Conservation (phyloP, 2,113 vertebrate genomes). For the Leptobrachium leishanense region DNA sequence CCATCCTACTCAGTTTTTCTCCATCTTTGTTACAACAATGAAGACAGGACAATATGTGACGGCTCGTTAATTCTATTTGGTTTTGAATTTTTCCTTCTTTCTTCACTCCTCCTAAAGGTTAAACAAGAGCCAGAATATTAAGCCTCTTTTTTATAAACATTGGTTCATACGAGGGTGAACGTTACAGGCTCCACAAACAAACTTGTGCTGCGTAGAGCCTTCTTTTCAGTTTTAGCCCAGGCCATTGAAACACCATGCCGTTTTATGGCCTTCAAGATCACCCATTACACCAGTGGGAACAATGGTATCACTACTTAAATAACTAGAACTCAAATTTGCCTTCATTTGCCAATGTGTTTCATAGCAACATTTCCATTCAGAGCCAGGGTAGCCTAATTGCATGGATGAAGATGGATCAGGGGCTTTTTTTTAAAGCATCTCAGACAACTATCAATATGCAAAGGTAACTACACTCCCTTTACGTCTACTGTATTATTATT, state of each 20-base stretch:
- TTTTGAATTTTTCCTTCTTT: slow-evolving; percentile 67
- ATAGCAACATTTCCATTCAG: slow-evolving; percentile 73
- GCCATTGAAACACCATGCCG: slow-evolving; percentile 61
- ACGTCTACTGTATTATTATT: slow-evolving; percentile 67
- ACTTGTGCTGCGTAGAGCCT: slow-evolving; percentile 56
- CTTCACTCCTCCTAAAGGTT: slow-evolving; percentile 66
- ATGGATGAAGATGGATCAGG: slow-evolving; percentile 69
- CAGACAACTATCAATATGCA: slow-evolving; percentile 64
- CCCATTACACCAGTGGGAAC: slow-evolving; percentile 70
- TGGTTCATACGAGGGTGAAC: slow-evolving; percentile 72
- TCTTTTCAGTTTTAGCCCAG: slow-evolving; percentile 58
- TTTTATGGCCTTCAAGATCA: slow-evolving; percentile 74
- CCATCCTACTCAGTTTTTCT: slow-evolving; percentile 64
- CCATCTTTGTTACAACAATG: slow-evolving; percentile 71
- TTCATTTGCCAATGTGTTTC: slow-evolving; percentile 68
- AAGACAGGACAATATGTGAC: slow-evolving; percentile 74
- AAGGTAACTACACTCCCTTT: slow-evolving; percentile 60
- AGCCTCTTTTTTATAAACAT: slow-evolving; percentile 62
- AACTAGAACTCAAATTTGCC: slow-evolving; percentile 71
- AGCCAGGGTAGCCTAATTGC: slow-evolving; percentile 54
- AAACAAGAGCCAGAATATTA: slow-evolving; percentile 68
- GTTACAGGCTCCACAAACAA: slow-evolving; percentile 56
- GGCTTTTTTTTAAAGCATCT: slow-evolving; percentile 60
- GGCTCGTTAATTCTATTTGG: slow-evolving; percentile 79
- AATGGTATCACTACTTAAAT: slow-evolving; percentile 64